These are phyloP conservation scores for Pararge aegeria DNA, from an alignment of 1,140 invertebrate species.

Conservation along the genomic window DNA sequence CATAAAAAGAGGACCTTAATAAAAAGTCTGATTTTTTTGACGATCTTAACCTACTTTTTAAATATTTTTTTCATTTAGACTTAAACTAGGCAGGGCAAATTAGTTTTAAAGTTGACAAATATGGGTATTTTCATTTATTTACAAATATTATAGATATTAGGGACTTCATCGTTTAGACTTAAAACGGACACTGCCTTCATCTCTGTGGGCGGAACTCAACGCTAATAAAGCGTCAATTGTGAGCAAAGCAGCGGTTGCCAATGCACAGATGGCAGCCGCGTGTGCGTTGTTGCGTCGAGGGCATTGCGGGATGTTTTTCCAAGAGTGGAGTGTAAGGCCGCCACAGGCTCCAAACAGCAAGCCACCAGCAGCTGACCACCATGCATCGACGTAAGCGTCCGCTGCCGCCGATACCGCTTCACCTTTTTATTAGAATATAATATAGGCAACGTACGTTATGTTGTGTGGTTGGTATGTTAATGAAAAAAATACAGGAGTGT, in stretches of 20 bases:
- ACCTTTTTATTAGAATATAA: no score
- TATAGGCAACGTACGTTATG: no score
- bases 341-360: slow-evolving; percentile 52
- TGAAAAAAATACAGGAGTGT: no score
- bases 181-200: slow-evolving; percentile 42
- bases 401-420: slow-evolving; percentile 60
- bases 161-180: slow-evolving; percentile 33
- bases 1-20: no score
- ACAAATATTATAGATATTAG: background rate
- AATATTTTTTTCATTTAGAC: no score
- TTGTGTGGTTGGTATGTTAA: no score
- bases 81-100: no score
- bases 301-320: slow-evolving; percentile 46
- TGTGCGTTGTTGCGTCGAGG: slow-evolving; percentile 42
- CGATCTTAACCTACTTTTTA: no score
- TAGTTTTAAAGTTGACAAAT: no score
- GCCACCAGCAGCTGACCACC: slow-evolving; percentile 59
- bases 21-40: no score
- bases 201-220: slow-evolving; percentile 49
- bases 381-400: slow-evolving; percentile 60
- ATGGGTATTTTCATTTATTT: no score
- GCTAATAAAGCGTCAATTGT: slow-evolving; percentile 51
- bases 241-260: slow-evolving; percentile 48
- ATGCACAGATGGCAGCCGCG: slow-evolving; percentile 45
- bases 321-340: slow-evolving; percentile 42